Evolutionary conservation across 2,113 vertebrate species (phyloP), one percentile per base, ranked within the genome.

Genomic region (Eudorcas thomsonii): DNA sequence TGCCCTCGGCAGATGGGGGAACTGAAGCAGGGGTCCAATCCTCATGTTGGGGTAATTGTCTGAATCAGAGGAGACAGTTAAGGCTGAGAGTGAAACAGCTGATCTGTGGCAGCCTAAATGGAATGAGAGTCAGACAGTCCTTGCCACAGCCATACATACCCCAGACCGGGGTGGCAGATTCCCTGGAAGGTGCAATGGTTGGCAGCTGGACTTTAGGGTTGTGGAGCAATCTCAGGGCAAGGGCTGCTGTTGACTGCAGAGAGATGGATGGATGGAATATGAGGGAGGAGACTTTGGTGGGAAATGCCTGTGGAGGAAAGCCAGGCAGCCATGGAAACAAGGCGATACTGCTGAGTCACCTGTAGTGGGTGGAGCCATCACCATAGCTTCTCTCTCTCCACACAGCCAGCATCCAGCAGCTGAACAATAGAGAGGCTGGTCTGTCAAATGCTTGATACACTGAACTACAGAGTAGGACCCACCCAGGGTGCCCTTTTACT

Each of bases 121-220:
- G 67, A 71, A 71, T 12, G n/a, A 71, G n/a, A 71, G 10, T 23
- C 67, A 71, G n/a, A 39, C n/a, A 39, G 67, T 36, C n/a, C n/a
- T 71, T 36, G n/a, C 9, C n/a, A 5, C 9, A 36, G 9, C n/a
- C 67, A 39, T 39, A 71, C n/a, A 23, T 39, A 71, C 4, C 19
- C 67, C 0, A 1, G n/a, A 71, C 19, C 0, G 10, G 19, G 5
- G 23, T 10, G 30, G 30, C 33, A 23, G 67, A 3, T 71, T 2
- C 67, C 19, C n/a, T 71, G 67, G 67, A 71, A 71, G 19, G 19
- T 0, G 0, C n/a, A 39, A 6, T 23, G n/a, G 67, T 10, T 71
- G 67, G 9, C 10, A 71, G n/a, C n/a, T 71, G 67, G n/a, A 71
- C 5, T 23, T 71, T 71, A 71, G n/a, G 19, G 39, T 2, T 19